A percentile compares a stretch with the other conserved stretches of the same genome.
Evolutionary conservation across 2,113 vertebrate genomes (phyloP).

Genomic region (Vidua macroura): DNA sequence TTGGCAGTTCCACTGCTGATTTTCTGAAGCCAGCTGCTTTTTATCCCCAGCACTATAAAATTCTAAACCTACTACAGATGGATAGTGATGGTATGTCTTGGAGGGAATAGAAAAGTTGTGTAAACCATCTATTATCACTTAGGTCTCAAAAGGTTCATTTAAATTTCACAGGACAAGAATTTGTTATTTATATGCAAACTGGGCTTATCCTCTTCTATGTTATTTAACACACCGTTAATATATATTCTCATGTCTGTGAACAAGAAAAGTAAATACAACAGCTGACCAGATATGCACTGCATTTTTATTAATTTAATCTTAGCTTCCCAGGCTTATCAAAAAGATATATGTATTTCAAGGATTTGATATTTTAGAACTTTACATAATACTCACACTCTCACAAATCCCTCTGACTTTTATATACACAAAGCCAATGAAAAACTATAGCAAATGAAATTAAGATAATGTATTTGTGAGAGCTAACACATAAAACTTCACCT

Average conservation of each 20-base stretch:
- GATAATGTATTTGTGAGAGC: not conserved
- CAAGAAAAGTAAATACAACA: conserved; percentile 1
- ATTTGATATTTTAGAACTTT: not conserved
- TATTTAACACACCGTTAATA: not conserved
- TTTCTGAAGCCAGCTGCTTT: not conserved
- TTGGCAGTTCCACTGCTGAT: not conserved
- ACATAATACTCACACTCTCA: not conserved
- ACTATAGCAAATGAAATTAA: not conserved
- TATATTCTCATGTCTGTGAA: not conserved
- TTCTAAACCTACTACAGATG: not conserved
- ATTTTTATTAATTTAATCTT: conserved; percentile 12
- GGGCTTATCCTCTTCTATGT: not conserved
- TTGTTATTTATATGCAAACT: not conserved
- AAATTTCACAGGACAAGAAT: not conserved
- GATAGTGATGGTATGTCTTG: not conserved
- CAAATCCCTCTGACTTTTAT: not conserved
- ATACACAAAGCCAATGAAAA: not conserved
- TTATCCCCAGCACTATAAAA: not conserved
- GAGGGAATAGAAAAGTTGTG: not conserved
- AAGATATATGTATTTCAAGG: not conserved
- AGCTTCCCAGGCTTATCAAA: not conserved
- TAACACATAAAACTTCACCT: not conserved
- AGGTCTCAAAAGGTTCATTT: not conserved
- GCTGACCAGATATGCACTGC: not conserved
- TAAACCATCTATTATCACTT: not conserved